Evolutionary conservation across 2,113 vertebrate genomes (phyloP), one percentile per base, ranked within the genome.

Genomic region (Electrona antarctica): DNA sequence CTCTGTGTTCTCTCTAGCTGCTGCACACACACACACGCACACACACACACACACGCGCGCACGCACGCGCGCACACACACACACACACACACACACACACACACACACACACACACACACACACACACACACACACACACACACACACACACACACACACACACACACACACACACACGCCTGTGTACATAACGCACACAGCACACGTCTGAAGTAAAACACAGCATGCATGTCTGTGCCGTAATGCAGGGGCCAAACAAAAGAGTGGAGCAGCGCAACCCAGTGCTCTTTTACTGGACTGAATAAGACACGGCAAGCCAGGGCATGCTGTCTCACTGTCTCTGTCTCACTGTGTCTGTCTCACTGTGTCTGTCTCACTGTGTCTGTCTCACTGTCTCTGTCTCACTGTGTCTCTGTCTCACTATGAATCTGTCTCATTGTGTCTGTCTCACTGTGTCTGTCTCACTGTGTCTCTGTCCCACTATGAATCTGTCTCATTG

Each of bases 181-280:
- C 52, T 60, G 61, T 46, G 33, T 3, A 41, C 33, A 41, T 41
- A 41, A 52, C 50, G 28, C 58, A 63, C 69, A 58, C 67, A 73
- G 64, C 55, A 77, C 66, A 74, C 3, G 55, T 33, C 63, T 74
- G 64, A 69, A 64, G 55, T 45, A 60, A 55, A 74, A 79, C 66
- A 70, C 60, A 60, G 15, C 51, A 71, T 79, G 74, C n/a, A n/a
- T 59, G 64, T 52, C 56, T 0, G 13, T 66, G 61, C 10, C 45
- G 5, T 63, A 73, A 55, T 7, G 0, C 46, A 0, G 54, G 33
- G 69, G 72, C 70, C 75, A 89, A 88, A 79, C 72, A 63, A 86
- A 83, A 82, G 56, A 80, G 61, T 71, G 64, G 54, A 66, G 45
- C 56, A 14, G 47, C 29, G 58, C 21, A 70, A 33, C 4, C n/a